phyloP scores from a whole-genome alignment of 1,140 invertebrate species.

The Orchesella cincta region DNA sequence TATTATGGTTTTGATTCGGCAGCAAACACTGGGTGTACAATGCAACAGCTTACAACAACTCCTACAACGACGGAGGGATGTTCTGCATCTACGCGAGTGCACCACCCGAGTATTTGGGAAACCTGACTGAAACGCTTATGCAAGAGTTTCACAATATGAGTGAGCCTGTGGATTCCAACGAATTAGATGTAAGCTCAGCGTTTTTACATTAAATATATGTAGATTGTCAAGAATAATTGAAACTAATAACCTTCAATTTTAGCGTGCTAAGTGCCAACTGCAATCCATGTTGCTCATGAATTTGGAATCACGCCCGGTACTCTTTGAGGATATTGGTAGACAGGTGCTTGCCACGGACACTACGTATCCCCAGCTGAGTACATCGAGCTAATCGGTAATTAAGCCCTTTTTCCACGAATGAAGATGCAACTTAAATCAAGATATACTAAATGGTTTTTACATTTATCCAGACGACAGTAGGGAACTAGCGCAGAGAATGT shows the following conservation, averaged over 20 bases:
- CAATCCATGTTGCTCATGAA: slow-evolving; percentile 99
- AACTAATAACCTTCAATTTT: too few species aligned
- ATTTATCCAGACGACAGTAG: slow-evolving; percentile 86
- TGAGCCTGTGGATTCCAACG: slow-evolving; percentile 66
- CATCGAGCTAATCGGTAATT: slow-evolving; percentile 86
- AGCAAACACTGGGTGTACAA: slow-evolving; percentile 98
- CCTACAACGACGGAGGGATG: slow-evolving; percentile 90
- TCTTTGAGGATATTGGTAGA: slow-evolving; percentile 97
- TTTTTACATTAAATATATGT: too few species aligned
- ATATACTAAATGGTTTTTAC: too few species aligned
- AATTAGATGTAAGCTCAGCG: slow-evolving; percentile 66
- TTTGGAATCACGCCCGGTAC: slow-evolving; percentile 93
- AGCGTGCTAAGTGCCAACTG: slow-evolving; percentile 95
- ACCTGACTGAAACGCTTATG: slow-evolving; percentile 84
- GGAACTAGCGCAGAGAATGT: slow-evolving; percentile 75
- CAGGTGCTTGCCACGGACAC: slow-evolving; percentile 91
- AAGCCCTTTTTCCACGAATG: too few species aligned
- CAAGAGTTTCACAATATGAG: slow-evolving; percentile 83
- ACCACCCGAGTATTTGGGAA: slow-evolving; percentile 78
- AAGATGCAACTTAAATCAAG: too few species aligned
- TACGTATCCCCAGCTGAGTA: slow-evolving; percentile 86
- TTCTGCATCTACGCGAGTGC: slow-evolving; percentile 96
- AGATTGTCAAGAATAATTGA: too few species aligned
- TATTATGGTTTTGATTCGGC: slow-evolving; percentile 48
- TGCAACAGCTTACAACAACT: slow-evolving; percentile 95